These are phyloP conservation scores for Cremastinae sp. DNA, from an alignment of 2,888 invertebrate species.

Conservation along the genomic window DNA sequence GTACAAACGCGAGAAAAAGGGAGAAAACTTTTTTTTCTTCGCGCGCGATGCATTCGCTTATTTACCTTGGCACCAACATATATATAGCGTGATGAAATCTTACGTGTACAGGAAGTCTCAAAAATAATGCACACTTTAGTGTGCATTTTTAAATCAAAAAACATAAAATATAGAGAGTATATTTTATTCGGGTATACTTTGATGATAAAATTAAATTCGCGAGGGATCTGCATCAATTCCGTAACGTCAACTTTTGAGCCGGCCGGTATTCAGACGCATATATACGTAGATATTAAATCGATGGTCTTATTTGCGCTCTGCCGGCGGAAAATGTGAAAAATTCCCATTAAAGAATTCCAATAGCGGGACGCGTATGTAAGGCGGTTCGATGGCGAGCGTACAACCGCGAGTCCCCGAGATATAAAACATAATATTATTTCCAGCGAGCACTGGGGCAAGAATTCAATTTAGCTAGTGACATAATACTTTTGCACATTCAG, in stretches of 20 bases:
- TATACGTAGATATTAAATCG: no score
- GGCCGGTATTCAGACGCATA: no score
- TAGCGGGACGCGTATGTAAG: constrained; percentile 61
- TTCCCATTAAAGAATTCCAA: constrained; percentile 78
- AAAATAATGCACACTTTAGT: neutral
- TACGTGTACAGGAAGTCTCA: constrained; percentile 30
- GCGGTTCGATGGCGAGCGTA: neutral
- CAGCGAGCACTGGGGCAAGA: constrained; percentile 74
- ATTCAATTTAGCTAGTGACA: constrained; percentile 72
- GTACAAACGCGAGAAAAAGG: constrained; percentile 27
- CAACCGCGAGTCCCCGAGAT: neutral
- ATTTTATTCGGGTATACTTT: neutral
- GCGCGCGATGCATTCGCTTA: constrained; percentile 67
- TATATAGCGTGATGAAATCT: constrained; percentile 70
- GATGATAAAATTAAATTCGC: no score
- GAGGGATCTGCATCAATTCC: no score
- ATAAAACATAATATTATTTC: constrained; percentile 79
- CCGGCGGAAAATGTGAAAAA: constrained; percentile 78
- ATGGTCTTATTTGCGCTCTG: constrained; percentile 73
- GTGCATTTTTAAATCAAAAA: neutral
- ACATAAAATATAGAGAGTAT: neutral
- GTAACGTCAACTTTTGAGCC: no score
- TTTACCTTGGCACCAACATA: constrained; percentile 73
- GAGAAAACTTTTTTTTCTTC: constrained; percentile 13
- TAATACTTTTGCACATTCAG: constrained; percentile 60